phyloP scores from a whole-genome alignment of 2,113 vertebrate genomes.

The Dunckerocampus dactyliophorus region DNA sequence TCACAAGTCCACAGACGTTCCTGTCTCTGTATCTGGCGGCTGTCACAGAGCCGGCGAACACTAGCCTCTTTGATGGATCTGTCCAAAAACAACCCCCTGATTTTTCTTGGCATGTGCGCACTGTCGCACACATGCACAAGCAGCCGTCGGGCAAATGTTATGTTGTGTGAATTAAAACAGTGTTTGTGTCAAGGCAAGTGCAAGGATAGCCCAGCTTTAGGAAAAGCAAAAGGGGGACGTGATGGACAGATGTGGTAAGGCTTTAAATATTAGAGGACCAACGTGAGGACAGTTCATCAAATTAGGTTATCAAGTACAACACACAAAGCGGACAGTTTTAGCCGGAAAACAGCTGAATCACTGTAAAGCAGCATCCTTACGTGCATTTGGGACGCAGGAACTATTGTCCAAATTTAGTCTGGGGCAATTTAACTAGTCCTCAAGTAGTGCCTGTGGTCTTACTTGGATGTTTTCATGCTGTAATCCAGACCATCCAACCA shows the following conservation, averaged over 20 bases:
- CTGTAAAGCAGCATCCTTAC: neutral
- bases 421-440: neutral
- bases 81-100: slow-evolving; percentile 51
- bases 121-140: slow-evolving; percentile 22
- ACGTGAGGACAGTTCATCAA: neutral
- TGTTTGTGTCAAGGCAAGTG: slow-evolving; percentile 34
- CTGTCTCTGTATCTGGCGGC: slow-evolving; percentile 24
- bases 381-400: too few relatives aligned
- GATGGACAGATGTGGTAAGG: slow-evolving; percentile 5
- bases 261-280: slow-evolving; percentile 6
- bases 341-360: neutral
- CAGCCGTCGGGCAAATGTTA: slow-evolving; percentile 43
- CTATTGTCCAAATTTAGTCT: too few relatives aligned
- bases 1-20: slow-evolving; percentile 31
- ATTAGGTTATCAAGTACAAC: neutral
- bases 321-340: neutral
- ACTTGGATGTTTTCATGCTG: neutral
- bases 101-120: slow-evolving; percentile 38
- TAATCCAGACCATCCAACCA: neutral
- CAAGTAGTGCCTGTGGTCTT: neutral
- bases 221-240: slow-evolving; percentile 11
- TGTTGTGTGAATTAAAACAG: slow-evolving; percentile 45
- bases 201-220: slow-evolving; percentile 11
- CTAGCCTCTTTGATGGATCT: slow-evolving; percentile 65
- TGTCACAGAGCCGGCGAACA: slow-evolving; percentile 50